Percentiles rank a stretch among this genome's conserved stretches.
Evolutionary conservation across 2,797 vertebrate genomes (phyloP).

Genomic region (Ctenopoma multispine): DNA sequence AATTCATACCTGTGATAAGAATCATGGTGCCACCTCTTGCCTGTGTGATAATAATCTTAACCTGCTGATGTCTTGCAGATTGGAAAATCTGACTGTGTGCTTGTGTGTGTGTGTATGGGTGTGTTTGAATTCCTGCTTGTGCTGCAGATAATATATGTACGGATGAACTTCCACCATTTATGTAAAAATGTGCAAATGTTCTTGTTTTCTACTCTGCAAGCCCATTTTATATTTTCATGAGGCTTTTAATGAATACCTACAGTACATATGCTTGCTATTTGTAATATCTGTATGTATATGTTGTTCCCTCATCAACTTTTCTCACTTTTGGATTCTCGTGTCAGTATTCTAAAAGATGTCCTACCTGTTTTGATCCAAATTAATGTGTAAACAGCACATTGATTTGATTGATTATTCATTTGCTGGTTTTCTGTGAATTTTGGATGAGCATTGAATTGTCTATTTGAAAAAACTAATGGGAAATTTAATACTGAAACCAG

Average conservation of each 20-base stretch:
- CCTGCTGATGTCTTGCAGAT: conserved; percentile 66
- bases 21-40: conserved; percentile 63
- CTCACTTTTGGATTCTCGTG: not conserved
- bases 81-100: conserved; percentile 63
- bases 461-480: not conserved
- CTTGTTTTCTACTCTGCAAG: conserved; percentile 6
- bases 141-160: conserved; percentile 38
- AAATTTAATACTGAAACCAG: not conserved
- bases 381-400: no score
- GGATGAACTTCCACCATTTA: conserved; percentile 16
- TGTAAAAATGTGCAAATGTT: conserved; percentile 30
- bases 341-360: no score
- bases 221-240: not conserved
- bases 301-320: not conserved
- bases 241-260: conserved; percentile 13
- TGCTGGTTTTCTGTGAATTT: no score
- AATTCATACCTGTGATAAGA: conserved; percentile 81
- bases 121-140: conserved; percentile 42
- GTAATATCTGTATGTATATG: no score
- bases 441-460: not conserved
- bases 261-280: not conserved
- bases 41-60: conserved; percentile 75
- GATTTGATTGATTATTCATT: no score
- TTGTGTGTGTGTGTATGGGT: conserved; percentile 21
- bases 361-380: no score